Evolutionary conservation across 2,797 vertebrate species (phyloP), one percentile per base, ranked within the genome.

Genomic region (Esox lucius): DNA sequence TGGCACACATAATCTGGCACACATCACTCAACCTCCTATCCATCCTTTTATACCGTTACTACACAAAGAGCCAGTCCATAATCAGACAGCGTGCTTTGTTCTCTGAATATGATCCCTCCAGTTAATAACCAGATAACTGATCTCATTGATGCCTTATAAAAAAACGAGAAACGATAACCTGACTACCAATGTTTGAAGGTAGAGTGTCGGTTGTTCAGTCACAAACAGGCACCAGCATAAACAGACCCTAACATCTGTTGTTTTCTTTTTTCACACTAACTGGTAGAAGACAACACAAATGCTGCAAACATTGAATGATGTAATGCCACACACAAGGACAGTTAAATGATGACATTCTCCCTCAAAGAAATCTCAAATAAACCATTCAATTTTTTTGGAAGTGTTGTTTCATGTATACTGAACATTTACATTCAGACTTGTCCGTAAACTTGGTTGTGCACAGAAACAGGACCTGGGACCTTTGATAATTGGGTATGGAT

Each of bases 131-230:
- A 56, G n/a, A 35, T 19, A 53, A 46, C 59, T 33, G 67, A 70
- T 26, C 67, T 51, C 42, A 42, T 5, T 17, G 35, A 75, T 75
- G 53, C 39, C 69, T 75, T 49, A 70, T 75, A 62, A 17, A 70
- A 35, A 35, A 19, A 16, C 5, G 33, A 61, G 11, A 11, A 61
- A 26, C n/a, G 61, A 61, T 24, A 61, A 3, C 56, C n/a, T 22
- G n/a, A 56, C 53, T 22, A 56, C n/a, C 7, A 19, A 6, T 73
- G 71, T 48, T 66, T 66, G 42, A 65, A 59, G 31, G 48, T 42
- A 48, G 24, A 31, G 61, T 19, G 71, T 59, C 22, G 11, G n/a
- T 12, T 26, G 56, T 61, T 61, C n/a, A 22, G 11, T 61, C 12
- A 61, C 22, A 24, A 24, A 61, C 56, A 46, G 42, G 42, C 42